Percentiles rank a stretch among this genome's conserved stretches.
Conservation (phyloP, 2,113 vertebrate species). For the Amazona guildingii region DNA sequence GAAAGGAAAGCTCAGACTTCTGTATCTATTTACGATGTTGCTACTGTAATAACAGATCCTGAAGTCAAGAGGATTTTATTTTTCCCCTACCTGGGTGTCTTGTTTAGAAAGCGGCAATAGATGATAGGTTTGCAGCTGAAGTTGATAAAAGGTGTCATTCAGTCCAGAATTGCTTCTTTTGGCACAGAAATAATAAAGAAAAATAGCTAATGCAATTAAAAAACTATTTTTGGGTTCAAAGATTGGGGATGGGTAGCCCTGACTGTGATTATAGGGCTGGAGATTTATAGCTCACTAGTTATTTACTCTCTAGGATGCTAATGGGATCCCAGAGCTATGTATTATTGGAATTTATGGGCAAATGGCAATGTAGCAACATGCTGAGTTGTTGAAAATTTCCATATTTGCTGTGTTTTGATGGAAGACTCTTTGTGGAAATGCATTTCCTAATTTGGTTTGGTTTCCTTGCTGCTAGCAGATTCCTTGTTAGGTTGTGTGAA, state of each 20-base stretch:
- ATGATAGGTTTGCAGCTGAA: not conserved
- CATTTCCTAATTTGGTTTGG: slow-evolving; percentile 16
- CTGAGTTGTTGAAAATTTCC: slow-evolving; percentile 47
- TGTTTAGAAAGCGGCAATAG: not conserved
- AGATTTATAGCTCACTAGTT: slow-evolving; percentile 37
- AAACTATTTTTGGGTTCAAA: not conserved
- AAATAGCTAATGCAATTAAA: not conserved
- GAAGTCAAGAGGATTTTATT: not conserved
- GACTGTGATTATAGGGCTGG: slow-evolving; percentile 23
- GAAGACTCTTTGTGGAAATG: not conserved
- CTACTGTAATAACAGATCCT: not conserved
- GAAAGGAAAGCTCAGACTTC: not conserved
- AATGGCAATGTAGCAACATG: slow-evolving; percentile 20
- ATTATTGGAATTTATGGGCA: slow-evolving; percentile 47
- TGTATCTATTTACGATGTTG: not conserved
- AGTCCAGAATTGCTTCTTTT: slow-evolving; percentile 1
- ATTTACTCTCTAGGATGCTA: slow-evolving; percentile 53
- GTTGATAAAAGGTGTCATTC: not conserved
- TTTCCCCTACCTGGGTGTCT: not conserved
- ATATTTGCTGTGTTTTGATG: slow-evolving; percentile 34
- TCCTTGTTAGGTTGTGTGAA: slow-evolving; percentile 4
- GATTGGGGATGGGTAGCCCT: not conserved
- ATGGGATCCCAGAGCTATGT: slow-evolving; percentile 22
- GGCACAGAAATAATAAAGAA: not conserved
- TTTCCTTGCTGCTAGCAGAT: not conserved